Base-by-base conservation (phyloP, 2,113 vertebrate species). In the Melanerpes formicivorus region DNA sequence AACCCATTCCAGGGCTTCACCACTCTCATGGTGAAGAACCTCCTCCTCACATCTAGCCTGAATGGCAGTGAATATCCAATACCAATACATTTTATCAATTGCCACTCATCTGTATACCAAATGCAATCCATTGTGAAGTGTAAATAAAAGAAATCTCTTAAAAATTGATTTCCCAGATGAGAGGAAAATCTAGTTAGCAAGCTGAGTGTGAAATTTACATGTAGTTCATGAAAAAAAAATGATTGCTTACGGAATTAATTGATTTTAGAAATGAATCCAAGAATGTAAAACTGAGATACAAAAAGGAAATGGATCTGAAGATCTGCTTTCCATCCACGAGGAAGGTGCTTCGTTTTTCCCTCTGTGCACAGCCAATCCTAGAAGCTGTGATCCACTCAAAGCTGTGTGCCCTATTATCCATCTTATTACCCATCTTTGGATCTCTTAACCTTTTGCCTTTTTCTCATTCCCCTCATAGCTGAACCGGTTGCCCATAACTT, bases 131-230 rank as follows among this genome's bases (percentile, higher is more conserved):
- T 88, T 92, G 89, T 90, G 92, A 78, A 90, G 80, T 80, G 88
- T 96, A 96, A 96, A 94, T 70, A 95, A 95, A 95, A 95, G 42
- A 96, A 92, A 90, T 74, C 84, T 94, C 84, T 83, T 92, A 93
- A 95, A 96, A 96, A 96, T 94, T 85, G 94, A 94, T 96, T 96
- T 95, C 93, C 54, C 93, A 96, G 94, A 96, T 95, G 93, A 96
- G 87, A 96, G 76, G 87, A 94, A 96, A 95, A 92, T 75, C 82
- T 89, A 82, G 95, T 92, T 83, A 93, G 93, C 95, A 96, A 96
- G 90, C 87, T 75, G 93, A 93, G 95, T 94, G 95, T 93, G 95
- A 96, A 96, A 96, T 96, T 89, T 94, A 96, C 93, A 94, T 80
- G 94, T 88, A 92, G 94, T 91, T 96, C 94, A 91, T 90, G 87